Evolutionary conservation across 2,888 invertebrate genomes (phyloP).

Genomic region (Meta bourneti): DNA sequence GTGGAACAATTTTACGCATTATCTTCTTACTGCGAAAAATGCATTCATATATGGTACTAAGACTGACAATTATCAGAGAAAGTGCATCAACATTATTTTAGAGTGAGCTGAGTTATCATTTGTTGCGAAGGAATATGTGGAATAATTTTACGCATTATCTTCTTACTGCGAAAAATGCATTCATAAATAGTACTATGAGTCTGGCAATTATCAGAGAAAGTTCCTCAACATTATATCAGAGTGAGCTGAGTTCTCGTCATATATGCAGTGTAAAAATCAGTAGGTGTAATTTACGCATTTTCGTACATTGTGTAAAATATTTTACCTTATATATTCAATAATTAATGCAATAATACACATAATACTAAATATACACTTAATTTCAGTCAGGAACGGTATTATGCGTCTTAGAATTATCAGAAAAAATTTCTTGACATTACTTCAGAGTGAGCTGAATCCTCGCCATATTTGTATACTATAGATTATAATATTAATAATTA

Average conservation of each 20-base stretch:
- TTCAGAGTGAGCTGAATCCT: neutral
- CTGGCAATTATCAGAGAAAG: neutral
- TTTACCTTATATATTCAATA: neutral
- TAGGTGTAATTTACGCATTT: no score
- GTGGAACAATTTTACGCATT: no score
- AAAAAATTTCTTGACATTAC: neutral
- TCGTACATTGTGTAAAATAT: no score
- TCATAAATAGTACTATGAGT: neutral
- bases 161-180: neutral
- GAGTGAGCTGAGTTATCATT: constrained; percentile 10
- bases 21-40: no score
- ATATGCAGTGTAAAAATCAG: no score
- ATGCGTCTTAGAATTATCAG: neutral
- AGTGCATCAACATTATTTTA: neutral
- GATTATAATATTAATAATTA: no score
- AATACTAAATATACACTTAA: no score
- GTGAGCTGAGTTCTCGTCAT: constrained; percentile 26
- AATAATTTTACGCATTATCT: neutral
- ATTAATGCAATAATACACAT: no score
- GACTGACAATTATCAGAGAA: neutral
- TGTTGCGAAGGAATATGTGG: neutral
- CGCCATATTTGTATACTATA: no score
- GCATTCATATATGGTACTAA: neutral
- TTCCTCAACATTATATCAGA: neutral
- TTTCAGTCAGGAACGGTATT: no score